These are phyloP conservation scores for Pandemis heparana DNA, from an alignment of 2,888 invertebrate genomes.

Conservation along the genomic window DNA sequence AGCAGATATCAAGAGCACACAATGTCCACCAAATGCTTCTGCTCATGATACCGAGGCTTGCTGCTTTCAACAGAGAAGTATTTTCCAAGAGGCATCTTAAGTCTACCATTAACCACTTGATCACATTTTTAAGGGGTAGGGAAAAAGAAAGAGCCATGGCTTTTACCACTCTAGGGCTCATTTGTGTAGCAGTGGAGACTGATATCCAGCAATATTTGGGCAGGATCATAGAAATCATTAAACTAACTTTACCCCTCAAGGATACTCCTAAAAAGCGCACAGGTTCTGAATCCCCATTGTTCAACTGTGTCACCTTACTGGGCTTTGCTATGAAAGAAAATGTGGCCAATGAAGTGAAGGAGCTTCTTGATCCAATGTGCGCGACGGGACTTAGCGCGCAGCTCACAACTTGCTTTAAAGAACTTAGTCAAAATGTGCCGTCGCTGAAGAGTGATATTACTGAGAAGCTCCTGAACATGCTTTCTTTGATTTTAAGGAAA, in stretches of 20 bases:
- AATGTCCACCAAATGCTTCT: slow-evolving; percentile 95
- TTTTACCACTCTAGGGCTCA: slow-evolving; percentile 96
- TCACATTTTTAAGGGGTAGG: slow-evolving; percentile 91
- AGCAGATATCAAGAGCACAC: slow-evolving; percentile 90
- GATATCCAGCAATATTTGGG: slow-evolving; percentile 92
- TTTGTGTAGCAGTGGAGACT: slow-evolving; percentile 94
- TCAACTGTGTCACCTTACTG: slow-evolving; percentile 97
- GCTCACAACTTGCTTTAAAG: slow-evolving; percentile 95
- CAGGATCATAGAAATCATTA: slow-evolving; percentile 94
- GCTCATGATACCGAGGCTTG: slow-evolving; percentile 94
- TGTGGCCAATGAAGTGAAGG: slow-evolving; percentile 91
- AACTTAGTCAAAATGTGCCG: slow-evolving; percentile 95
- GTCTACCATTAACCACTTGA: slow-evolving; percentile 91
- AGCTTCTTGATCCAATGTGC: slow-evolving; percentile 96
- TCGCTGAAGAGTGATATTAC: slow-evolving; percentile 96
- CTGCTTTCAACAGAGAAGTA: slow-evolving; percentile 94
- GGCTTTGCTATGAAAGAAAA: slow-evolving; percentile 94
- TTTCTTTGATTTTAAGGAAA: slow-evolving; percentile 96
- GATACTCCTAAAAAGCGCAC: slow-evolving; percentile 92
- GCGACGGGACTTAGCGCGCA: slow-evolving; percentile 95
- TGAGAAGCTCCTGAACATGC: slow-evolving; percentile 95
- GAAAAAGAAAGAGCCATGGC: slow-evolving; percentile 95
- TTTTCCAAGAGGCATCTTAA: slow-evolving; percentile 92
- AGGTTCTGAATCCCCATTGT: slow-evolving; percentile 93
- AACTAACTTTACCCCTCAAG: slow-evolving; percentile 90